Conservation (phyloP, 2,797 vertebrate species). For the Glossophaga mutica region DNA sequence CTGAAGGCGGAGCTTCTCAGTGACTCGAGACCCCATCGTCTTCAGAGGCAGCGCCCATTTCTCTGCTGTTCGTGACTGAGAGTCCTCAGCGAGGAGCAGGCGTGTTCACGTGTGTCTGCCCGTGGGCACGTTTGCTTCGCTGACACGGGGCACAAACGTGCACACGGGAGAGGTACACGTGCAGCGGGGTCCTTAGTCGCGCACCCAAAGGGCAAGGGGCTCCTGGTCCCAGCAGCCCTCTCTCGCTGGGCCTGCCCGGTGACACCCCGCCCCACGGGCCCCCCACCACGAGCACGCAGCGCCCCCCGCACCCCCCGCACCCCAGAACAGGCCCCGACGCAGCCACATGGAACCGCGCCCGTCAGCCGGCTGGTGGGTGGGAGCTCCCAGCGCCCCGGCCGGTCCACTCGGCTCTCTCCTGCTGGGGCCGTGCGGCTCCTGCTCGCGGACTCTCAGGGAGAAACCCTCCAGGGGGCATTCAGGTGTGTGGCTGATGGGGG, state of each 20-base stretch:
- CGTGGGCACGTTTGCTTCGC: rapidly evolving
- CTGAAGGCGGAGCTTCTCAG: not conserved
- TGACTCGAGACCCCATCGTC: too few relatives aligned
- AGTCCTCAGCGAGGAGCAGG: not conserved
- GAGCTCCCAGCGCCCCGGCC: rapidly evolving
- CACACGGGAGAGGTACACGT: not conserved
- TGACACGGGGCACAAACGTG: not conserved
- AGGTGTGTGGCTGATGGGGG: not conserved
- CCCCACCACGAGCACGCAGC: rapidly evolving
- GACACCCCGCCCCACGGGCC: too few relatives aligned
- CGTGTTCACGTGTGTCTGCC: not conserved
- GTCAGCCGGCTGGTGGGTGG: rapidly evolving
- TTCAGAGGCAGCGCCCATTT: not conserved
- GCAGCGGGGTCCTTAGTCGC: not conserved
- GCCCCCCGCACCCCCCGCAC: not conserved
- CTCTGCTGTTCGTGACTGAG: not conserved
- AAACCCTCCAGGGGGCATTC: not conserved
- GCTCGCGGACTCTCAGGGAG: not conserved
- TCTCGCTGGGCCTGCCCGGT: rapidly evolving
- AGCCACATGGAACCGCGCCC: not conserved
- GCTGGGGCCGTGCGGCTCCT: not conserved
- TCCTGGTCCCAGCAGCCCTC: rapidly evolving
- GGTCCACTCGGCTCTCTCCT: not conserved
- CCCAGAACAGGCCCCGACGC: too few relatives aligned
- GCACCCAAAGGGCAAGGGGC: rapidly evolving